Base-by-base conservation (phyloP, 1,140 invertebrate genomes). In the Anoplolepis gracilipes region DNA sequence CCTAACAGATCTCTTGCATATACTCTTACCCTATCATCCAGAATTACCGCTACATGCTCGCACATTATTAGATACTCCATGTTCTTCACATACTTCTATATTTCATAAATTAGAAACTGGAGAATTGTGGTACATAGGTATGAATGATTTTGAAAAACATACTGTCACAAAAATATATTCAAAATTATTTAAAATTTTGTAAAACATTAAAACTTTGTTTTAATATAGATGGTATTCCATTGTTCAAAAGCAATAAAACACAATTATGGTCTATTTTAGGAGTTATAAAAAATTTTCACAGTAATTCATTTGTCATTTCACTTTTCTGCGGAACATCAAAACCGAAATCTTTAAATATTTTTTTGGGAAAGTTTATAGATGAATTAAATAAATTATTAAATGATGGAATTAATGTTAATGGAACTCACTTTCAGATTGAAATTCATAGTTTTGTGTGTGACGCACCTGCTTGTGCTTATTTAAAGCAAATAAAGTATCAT, bases 201-300 rank as follows among this genome's bases (percentile, higher is more conserved):
- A 16, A 53, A 2, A 22, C 7, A 25, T 39, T 73, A 36, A 25
- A 59, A 59, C 10, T 73, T 22, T 36, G 19, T 36, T 73, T 73
- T 73, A 73, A 73, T 57, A 25, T 73, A 57, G 70, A 73, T 39
- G 53, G 72, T 10, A 59, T 75, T 11, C 55, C 22, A 25, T 59
- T 75, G 8, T 59, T 75, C 42, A 36, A 42, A 59, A 75, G 55
- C 8, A 25, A 36, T 0, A 61, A 19, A 8, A 4, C 16, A 39
- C 72, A 75, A 59, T 6, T 75, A 39, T 75, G 55, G n/a, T 33
- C 72, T 25, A 61, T 75, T 61, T 2, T 75, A 16, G 72, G 72
- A 28, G 13, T 28, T 25, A 75, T 75, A 19, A 75, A 75, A 61
- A 75, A 36, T 57, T 73, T 57, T 25, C 13, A 1, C 28, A 57